Percentiles rank a stretch among this genome's conserved stretches.
phyloP scores from a whole-genome alignment of 2,888 invertebrate genomes.

The Andrena praecox region DNA sequence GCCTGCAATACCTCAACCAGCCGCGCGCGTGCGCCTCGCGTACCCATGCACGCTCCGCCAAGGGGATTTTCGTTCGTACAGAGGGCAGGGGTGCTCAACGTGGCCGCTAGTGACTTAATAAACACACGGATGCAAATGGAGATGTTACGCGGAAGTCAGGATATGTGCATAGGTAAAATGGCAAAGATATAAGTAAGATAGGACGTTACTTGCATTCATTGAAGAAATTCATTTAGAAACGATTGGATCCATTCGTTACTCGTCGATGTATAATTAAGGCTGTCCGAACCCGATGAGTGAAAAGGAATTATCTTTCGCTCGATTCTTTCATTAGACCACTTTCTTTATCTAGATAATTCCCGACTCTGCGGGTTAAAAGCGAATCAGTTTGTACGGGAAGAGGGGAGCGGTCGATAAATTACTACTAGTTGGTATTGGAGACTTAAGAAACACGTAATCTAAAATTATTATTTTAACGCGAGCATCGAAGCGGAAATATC shows the following conservation, averaged over 20 bases:
- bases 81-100: constrained; percentile 40
- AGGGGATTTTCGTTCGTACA: constrained; percentile 11
- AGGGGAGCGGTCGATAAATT: neutral
- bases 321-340: neutral
- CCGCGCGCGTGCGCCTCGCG: constrained; percentile 68
- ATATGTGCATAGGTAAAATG: neutral
- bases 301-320: neutral
- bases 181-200: neutral
- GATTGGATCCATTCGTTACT: too few relatives aligned
- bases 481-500: constrained; percentile 32
- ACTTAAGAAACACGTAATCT: neutral
- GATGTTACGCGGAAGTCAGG: neutral
- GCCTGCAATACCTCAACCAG: constrained; percentile 75
- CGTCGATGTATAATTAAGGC: too few relatives aligned
- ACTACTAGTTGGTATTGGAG: neutral
- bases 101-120: neutral
- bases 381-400: neutral
- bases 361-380: neutral
- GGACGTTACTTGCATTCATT: too few relatives aligned
- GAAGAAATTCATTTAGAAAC: too few relatives aligned
- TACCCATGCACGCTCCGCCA: constrained; percentile 5
- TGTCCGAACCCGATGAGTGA: too few relatives aligned
- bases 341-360: neutral
- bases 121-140: neutral
- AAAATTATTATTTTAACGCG: constrained; percentile 27